These are phyloP conservation scores for Atherinosoma microstoma DNA, from an alignment of 2,797 vertebrate genomes.

Conservation along the genomic window DNA sequence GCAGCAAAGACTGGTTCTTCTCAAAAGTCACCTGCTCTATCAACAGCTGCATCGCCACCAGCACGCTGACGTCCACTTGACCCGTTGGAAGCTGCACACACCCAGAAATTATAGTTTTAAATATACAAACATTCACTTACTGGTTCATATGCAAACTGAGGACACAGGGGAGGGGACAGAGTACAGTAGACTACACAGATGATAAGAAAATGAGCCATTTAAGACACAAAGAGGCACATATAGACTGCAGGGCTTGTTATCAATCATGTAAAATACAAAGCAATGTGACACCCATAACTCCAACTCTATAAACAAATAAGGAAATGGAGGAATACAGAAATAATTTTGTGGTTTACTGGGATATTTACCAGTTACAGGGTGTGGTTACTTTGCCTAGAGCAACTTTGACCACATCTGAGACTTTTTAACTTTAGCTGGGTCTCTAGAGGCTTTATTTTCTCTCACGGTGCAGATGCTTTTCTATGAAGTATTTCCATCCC, in stretches of 20 bases:
- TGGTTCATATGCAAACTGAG: slow-evolving; percentile 8
- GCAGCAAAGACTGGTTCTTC: slow-evolving; percentile 91
- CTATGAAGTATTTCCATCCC: slow-evolving; percentile 14
- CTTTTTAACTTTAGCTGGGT: slow-evolving; percentile 38
- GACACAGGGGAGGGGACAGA: neutral
- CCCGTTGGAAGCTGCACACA: slow-evolving; percentile 86
- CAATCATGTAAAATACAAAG: neutral
- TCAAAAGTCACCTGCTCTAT: slow-evolving; percentile 93
- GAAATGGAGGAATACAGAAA: slow-evolving; percentile 16
- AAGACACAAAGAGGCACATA: neutral
- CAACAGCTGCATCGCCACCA: slow-evolving; percentile 92
- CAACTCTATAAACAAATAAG: slow-evolving; percentile 25
- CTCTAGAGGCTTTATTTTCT: slow-evolving; percentile 42
- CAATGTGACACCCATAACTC: neutral
- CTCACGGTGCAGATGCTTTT: slow-evolving; percentile 28
- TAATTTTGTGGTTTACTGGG: slow-evolving; percentile 42
- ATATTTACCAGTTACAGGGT: slow-evolving; percentile 43
- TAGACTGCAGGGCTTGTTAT: neutral
- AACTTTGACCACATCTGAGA: slow-evolving; percentile 29
- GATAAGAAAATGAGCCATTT: slow-evolving; percentile 5
- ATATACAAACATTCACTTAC: neutral
- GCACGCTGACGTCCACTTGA: slow-evolving; percentile 93
- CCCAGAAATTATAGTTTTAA: neutral
- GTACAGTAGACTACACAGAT: neutral
- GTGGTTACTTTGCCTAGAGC: slow-evolving; percentile 31